phyloP scores from a whole-genome alignment of 2,888 invertebrate genomes.

The Taphrorychus bicolor region DNA sequence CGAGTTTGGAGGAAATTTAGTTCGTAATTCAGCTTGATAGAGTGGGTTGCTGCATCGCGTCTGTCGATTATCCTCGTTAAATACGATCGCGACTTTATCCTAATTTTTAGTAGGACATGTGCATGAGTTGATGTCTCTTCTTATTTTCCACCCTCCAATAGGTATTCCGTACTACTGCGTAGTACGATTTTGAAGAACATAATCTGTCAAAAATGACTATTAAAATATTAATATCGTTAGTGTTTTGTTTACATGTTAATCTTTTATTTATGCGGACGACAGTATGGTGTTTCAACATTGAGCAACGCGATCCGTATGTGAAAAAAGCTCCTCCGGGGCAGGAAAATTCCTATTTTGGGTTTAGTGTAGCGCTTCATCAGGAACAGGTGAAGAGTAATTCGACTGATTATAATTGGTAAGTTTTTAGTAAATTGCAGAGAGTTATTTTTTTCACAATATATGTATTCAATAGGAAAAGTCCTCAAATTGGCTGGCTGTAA shows the following conservation, averaged over 20 bases:
- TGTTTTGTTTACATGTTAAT: constrained; percentile 19
- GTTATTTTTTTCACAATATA: too few relatives aligned
- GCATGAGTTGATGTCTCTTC: too few relatives aligned
- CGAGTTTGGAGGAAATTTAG: too few relatives aligned
- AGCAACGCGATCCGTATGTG: constrained; percentile 49
- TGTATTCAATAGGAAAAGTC: not conserved
- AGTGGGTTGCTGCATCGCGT: too few relatives aligned
- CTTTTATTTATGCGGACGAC: constrained; percentile 32
- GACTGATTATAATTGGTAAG: constrained; percentile 45
- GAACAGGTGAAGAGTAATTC: constrained; percentile 36
- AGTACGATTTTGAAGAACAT: too few relatives aligned
- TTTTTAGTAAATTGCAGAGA: too few relatives aligned
- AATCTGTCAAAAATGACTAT: not conserved
- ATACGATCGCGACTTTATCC: too few relatives aligned
- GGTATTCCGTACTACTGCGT: too few relatives aligned
- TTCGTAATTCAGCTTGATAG: too few relatives aligned
- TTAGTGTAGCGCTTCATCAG: constrained; percentile 52
- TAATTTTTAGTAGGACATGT: too few relatives aligned
- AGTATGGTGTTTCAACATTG: constrained; percentile 50
- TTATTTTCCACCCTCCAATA: too few relatives aligned
- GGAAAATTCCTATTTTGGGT: constrained; percentile 51
- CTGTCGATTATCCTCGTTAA: too few relatives aligned
- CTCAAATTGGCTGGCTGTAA: not conserved
- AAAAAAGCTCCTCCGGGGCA: constrained; percentile 47
- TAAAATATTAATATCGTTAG: not conserved